phyloP scores from a whole-genome alignment of 2,888 invertebrate genomes.

The Mythimna ferrago region DNA sequence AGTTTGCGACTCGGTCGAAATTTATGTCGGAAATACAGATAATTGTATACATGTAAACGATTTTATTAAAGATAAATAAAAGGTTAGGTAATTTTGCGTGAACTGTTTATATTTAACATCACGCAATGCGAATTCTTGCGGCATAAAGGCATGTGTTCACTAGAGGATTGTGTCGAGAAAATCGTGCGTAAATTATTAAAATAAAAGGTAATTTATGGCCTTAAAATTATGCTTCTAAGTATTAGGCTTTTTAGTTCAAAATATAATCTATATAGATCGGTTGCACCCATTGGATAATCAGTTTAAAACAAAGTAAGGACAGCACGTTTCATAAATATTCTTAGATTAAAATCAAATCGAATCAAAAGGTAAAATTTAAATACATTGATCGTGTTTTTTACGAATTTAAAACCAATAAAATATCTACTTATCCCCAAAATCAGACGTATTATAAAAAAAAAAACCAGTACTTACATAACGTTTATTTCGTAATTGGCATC shows the following conservation, averaged over 20 bases:
- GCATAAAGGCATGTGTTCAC: neutral
- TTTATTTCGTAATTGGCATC: slow-evolving; percentile 74
- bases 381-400: slow-evolving; percentile 9
- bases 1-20: slow-evolving; percentile 9
- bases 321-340: neutral
- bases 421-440: slow-evolving; percentile 28
- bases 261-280: no score
- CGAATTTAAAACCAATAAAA: neutral
- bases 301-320: no score
- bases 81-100: slow-evolving; percentile 15
- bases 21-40: slow-evolving; percentile 28
- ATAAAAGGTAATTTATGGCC: no score
- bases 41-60: slow-evolving; percentile 42
- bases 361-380: neutral
- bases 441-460: neutral
- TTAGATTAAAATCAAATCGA: neutral
- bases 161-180: neutral
- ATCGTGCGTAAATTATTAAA: no score
- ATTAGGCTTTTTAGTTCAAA: no score
- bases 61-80: slow-evolving; percentile 29
- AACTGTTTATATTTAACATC: slow-evolving; percentile 27
- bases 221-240: no score
- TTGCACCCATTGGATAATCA: no score
- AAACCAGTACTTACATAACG: slow-evolving; percentile 40
- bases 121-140: slow-evolving; percentile 28